Conservation (phyloP, 2,113 vertebrate species). For the Mohoua ochrocephala region DNA sequence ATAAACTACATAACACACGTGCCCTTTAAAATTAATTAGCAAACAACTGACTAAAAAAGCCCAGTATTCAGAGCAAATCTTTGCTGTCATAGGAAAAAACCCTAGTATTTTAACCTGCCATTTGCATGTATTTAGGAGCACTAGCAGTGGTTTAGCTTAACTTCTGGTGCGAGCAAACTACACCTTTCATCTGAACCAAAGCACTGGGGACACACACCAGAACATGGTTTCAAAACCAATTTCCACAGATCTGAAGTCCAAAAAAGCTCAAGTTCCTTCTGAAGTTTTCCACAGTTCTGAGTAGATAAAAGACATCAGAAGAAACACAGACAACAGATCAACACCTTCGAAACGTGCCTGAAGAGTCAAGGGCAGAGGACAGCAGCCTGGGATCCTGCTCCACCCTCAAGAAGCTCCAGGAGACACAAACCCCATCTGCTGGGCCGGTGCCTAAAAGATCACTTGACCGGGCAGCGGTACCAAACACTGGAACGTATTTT, state of each 20-base stretch:
- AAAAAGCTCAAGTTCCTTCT: background rate
- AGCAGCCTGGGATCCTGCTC: background rate
- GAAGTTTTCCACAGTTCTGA: background rate
- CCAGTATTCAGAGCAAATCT: background rate
- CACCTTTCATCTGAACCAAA: background rate
- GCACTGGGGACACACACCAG: background rate
- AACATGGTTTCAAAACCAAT: background rate
- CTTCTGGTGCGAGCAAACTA: background rate
- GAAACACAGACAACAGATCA: background rate
- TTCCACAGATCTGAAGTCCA: background rate
- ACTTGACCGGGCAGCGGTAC: fast-evolving
- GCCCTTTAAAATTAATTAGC: background rate
- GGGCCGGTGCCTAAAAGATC: background rate
- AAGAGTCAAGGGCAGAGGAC: background rate
- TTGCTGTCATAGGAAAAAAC: background rate
- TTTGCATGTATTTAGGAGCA: background rate
- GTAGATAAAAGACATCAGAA: background rate
- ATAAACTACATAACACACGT: background rate
- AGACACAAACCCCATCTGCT: fast-evolving
- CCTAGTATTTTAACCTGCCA: background rate
- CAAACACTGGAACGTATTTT: background rate
- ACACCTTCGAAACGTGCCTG: background rate
- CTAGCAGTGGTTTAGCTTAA: background rate
- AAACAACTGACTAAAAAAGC: background rate
- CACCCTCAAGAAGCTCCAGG: background rate